These are phyloP conservation scores for Halcyon chelicuti DNA, from an alignment of 2,797 vertebrate species.

Conservation along the genomic window DNA sequence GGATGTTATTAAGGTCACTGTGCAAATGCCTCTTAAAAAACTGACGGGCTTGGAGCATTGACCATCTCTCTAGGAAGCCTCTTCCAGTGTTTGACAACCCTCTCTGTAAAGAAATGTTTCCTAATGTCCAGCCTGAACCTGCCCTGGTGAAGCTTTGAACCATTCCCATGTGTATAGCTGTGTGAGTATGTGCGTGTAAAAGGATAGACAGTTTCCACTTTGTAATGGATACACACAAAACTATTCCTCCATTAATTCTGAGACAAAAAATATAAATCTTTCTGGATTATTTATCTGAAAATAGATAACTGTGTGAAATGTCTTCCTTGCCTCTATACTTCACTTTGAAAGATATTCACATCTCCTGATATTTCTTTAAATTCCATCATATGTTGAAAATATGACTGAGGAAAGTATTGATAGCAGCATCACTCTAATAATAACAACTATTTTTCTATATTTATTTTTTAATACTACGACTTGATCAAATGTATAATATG, in stretches of 20 bases:
- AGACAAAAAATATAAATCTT: background rate
- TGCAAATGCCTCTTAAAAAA: too few species aligned
- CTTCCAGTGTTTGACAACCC: background rate
- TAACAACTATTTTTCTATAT: background rate
- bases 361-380: background rate
- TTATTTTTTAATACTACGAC: background rate
- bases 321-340: background rate
- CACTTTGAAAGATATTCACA: background rate
- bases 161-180: accelerated
- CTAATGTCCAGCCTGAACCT: background rate
- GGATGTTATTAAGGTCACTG: too few species aligned
- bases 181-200: background rate
- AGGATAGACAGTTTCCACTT: background rate
- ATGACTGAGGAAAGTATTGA: background rate
- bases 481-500: background rate
- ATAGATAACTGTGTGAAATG: background rate
- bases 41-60: too few species aligned
- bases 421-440: background rate
- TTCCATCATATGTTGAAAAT: background rate
- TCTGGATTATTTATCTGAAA: background rate
- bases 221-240: background rate
- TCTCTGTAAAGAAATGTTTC: background rate
- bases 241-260: background rate
- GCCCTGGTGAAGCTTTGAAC: background rate
- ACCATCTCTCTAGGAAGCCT: too few species aligned